Evolutionary conservation across 1,140 invertebrate genomes (phyloP), one percentile per base, ranked within the genome.

Genomic region (Muscidifurax raptorellus): DNA sequence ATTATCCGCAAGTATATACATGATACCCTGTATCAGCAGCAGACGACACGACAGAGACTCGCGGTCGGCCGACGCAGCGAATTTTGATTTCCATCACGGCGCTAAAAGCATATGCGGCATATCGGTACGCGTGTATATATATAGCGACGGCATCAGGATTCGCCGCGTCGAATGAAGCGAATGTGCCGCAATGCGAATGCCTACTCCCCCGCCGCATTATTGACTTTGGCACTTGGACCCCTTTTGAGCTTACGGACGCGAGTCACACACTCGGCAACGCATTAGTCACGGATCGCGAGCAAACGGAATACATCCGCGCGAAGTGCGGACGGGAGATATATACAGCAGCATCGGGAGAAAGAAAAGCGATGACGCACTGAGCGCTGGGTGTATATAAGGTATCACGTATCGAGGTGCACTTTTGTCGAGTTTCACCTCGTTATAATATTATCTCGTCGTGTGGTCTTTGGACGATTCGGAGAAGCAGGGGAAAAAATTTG

Each of bases 271-370:
- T 84, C 86, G 85, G 85, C 87, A 66, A 84, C 82, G 69, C 80
- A 88, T 88, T 88, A 88, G 89, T 88, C 85, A 88, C 86, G 87
- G 88, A 88, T 87, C 84, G 86, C 86, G 88, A 87, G 76, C 89
- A 90, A 89, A 90, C 88, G 87, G 89, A 89, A 89, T 88, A 88
- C 80, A 89, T 86, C 81, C 47, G 36, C 5, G 25, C 47, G n/a
- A 22, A 59, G 13, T 22, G 76, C 76, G 25, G 10, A 30, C 12
- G 2, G 83, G 82, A 80, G 80, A 82, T 76, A 81, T 36, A 78
- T 80, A 77, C 36, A 67, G 85, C 40, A 76, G 75, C 77, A 32
- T 40, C 79, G 82, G 59, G 66, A 28, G 69, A 80, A 47, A 80
- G 47, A 82, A 40, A 74, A 82, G 47, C 69, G 32, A 75, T 66